phyloP scores from a whole-genome alignment of 2,888 invertebrate genomes.

The Cancer borealis region DNA sequence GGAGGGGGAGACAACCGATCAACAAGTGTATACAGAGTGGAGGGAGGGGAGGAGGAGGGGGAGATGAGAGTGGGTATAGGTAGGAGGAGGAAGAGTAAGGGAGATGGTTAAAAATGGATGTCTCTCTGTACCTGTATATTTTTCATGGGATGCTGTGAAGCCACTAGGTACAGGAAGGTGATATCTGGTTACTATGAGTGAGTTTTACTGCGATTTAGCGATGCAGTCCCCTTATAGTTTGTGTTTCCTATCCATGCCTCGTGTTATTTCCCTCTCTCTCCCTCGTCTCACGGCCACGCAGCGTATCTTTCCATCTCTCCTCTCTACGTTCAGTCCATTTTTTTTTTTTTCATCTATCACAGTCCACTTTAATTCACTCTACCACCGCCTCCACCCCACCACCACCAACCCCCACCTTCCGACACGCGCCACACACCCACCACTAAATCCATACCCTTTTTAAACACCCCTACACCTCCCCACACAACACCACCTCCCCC shows the following conservation, averaged over 20 bases:
- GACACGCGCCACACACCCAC: not conserved
- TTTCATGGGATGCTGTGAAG: too few species aligned
- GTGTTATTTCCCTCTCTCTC: not conserved
- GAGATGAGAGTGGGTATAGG: not conserved
- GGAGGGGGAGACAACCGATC: not conserved
- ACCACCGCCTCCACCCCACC: not conserved
- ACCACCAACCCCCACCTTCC: not conserved
- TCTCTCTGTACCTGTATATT: not conserved
- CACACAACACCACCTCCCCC: not conserved
- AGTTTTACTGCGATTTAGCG: too few species aligned
- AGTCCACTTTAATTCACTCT: not conserved
- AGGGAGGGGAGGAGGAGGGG: not conserved
- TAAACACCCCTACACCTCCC: not conserved
- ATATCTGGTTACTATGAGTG: not conserved
- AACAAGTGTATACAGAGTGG: not conserved
- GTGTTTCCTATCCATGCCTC: not conserved
- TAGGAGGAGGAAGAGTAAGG: not conserved
- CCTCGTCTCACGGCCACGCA: not conserved
- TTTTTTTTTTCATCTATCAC: not conserved
- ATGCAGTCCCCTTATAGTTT: too few species aligned
- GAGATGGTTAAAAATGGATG: not conserved
- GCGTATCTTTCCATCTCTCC: not conserved
- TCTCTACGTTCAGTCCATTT: not conserved
- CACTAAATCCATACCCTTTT: not conserved
- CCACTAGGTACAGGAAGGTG: too few species aligned